A percentile compares a stretch with the other conserved stretches of the same genome.
phyloP scores from a whole-genome alignment of 2,888 invertebrate genomes.

The Lordiphosa andalusiaca region DNA sequence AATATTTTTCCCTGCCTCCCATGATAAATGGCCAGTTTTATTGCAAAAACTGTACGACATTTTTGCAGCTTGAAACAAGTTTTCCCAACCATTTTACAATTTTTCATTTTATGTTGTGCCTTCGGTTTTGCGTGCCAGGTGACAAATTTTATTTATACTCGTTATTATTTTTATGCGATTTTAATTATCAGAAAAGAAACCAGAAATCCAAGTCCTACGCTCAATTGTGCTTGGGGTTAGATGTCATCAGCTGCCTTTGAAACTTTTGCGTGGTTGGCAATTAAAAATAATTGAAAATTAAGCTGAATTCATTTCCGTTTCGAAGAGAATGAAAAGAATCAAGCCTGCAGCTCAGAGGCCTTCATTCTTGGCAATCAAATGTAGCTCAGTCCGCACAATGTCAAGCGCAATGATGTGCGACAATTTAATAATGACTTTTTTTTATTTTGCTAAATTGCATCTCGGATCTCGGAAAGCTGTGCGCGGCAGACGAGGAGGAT shows the following conservation, averaged over 20 bases:
- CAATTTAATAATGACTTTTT: constrained; percentile 58
- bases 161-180: constrained; percentile 37
- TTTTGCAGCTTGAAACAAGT: constrained; percentile 60
- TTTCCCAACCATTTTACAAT: constrained; percentile 59
- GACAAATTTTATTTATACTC: constrained; percentile 36
- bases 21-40: constrained; percentile 73
- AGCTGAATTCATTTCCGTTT: constrained; percentile 60
- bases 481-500: not conserved
- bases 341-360: constrained; percentile 8
- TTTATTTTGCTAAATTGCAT: constrained; percentile 49
- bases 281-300: constrained; percentile 36
- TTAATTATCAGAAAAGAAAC: constrained; percentile 33
- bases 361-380: constrained; percentile 20
- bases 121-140: constrained; percentile 31
- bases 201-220: constrained; percentile 18
- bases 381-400: constrained; percentile 44
- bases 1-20: constrained; percentile 41
- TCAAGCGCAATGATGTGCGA: constrained; percentile 70
- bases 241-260: constrained; percentile 29
- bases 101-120: constrained; percentile 23
- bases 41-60: constrained; percentile 72
- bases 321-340: not conserved
- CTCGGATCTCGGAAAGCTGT: constrained; percentile 27
- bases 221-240: constrained; percentile 49
- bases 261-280: constrained; percentile 52